phyloP scores from a whole-genome alignment of 2,888 invertebrate genomes.

The Cinara cedri region DNA sequence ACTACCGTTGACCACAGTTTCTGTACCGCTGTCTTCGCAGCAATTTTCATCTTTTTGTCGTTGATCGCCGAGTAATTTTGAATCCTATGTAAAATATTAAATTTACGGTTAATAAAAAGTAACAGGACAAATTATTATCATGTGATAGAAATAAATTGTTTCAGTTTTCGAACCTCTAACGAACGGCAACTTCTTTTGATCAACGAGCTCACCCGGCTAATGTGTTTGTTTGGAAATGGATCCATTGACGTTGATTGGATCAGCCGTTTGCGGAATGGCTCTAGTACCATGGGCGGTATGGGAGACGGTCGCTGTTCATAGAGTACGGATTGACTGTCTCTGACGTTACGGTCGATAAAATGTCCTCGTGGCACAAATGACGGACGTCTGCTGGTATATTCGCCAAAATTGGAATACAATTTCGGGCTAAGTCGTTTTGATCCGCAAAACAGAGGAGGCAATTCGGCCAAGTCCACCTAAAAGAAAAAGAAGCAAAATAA shows the following conservation, averaged over 20 bases:
- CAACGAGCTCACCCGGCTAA: conserved; percentile 59
- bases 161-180: conserved; percentile 60
- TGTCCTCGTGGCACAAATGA: conserved; percentile 71
- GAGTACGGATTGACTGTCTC: conserved; percentile 34
- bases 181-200: conserved; percentile 61
- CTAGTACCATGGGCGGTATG: conserved; percentile 51
- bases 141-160: too few species aligned
- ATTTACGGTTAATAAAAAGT: background rate
- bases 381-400: conserved; percentile 68
- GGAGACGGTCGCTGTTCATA: conserved; percentile 30
- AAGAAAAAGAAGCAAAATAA: conserved; percentile 49
- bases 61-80: conserved; percentile 45
- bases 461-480: conserved; percentile 71
- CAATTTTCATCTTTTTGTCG: conserved; percentile 27
- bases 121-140: background rate
- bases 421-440: conserved; percentile 78
- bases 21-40: conserved; percentile 18
- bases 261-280: conserved; percentile 57
- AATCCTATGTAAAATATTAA: conserved; percentile 22
- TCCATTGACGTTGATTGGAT: conserved; percentile 69
- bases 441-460: conserved; percentile 82
- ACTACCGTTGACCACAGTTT: conserved; percentile 60
- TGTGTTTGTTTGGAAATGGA: conserved; percentile 66
- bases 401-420: conserved; percentile 66
- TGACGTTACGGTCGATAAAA: conserved; percentile 63